Conservation (phyloP, 2,888 invertebrate species). For the Drosophila bunnanda region DNA sequence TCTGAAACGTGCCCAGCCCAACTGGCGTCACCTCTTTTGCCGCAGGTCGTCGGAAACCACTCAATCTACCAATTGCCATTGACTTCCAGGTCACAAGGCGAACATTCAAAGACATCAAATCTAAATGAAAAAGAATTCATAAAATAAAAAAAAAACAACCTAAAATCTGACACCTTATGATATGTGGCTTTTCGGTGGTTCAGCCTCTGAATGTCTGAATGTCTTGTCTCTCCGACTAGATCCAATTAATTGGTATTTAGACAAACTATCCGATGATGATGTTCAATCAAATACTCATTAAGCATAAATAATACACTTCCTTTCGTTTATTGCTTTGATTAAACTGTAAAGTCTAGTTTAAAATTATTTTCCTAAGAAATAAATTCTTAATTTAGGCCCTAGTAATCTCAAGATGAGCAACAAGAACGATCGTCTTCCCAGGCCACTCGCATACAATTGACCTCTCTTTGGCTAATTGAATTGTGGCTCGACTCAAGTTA, state of each 20-base stretch:
- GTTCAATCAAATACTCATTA: slow-evolving; percentile 8
- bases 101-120: slow-evolving; percentile 10
- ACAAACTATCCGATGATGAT: slow-evolving; percentile 12
- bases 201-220: slow-evolving; percentile 2
- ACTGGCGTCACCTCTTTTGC: slow-evolving; percentile 43
- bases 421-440: slow-evolving; percentile 1
- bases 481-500: slow-evolving; percentile 22
- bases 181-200: slow-evolving; percentile 23
- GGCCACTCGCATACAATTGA: slow-evolving; percentile 13
- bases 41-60: slow-evolving; percentile 8
- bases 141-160: slow-evolving; percentile 26
- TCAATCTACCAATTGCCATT: slow-evolving; percentile 24
- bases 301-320: neutral
- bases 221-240: slow-evolving; percentile 3
- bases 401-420: neutral
- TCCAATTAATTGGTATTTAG: slow-evolving; percentile 31
- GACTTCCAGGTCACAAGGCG: slow-evolving; percentile 40
- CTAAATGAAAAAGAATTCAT: slow-evolving; percentile 2
- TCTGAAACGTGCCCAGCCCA: slow-evolving; percentile 63
- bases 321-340: neutral
- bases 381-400: neutral
- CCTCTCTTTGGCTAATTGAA: slow-evolving; percentile 34
- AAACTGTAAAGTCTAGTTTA: neutral
- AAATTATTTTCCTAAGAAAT: neutral
- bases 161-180: slow-evolving; percentile 39